Conservation (phyloP, 1,140 invertebrate genomes). For the Phenacoccus solenopsis region DNA sequence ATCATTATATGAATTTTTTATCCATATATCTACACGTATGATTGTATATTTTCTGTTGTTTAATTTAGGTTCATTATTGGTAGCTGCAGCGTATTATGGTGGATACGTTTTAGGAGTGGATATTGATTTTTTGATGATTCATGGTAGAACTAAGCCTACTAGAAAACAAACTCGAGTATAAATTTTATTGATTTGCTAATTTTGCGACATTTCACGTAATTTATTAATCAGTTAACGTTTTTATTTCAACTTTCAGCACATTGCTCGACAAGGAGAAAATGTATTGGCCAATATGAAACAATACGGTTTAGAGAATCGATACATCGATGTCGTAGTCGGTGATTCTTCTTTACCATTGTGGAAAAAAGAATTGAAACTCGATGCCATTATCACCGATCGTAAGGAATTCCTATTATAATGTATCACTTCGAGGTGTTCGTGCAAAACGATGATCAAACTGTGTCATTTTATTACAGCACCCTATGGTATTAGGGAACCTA, state of each 20-base stretch:
- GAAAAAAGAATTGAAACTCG: conserved; percentile 53
- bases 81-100: conserved; percentile 82
- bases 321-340: conserved; percentile 78
- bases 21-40: not conserved
- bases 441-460: not conserved
- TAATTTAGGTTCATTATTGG: conserved; percentile 70
- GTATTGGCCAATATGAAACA: conserved; percentile 73
- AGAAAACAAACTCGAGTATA: conserved; percentile 61
- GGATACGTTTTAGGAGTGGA: conserved; percentile 81
- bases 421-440: not conserved
- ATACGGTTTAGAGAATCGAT: conserved; percentile 59
- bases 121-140: conserved; percentile 86
- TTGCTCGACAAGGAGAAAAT: conserved; percentile 58
- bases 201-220: not conserved
- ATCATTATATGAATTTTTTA: not conserved
- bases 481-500: conserved; percentile 87
- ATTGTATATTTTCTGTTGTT: not conserved
- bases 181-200: not conserved
- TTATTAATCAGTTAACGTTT: not conserved
- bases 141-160: conserved; percentile 67
- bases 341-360: conserved; percentile 77
- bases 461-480: conserved; percentile 53
- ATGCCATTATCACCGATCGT: conserved; percentile 92
- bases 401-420: conserved; percentile 37
- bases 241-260: conserved; percentile 15